Percentiles rank a stretch among this genome's conserved stretches.
Conservation (phyloP, 2,113 vertebrate genomes). For the Oncorhynchus masou region DNA sequence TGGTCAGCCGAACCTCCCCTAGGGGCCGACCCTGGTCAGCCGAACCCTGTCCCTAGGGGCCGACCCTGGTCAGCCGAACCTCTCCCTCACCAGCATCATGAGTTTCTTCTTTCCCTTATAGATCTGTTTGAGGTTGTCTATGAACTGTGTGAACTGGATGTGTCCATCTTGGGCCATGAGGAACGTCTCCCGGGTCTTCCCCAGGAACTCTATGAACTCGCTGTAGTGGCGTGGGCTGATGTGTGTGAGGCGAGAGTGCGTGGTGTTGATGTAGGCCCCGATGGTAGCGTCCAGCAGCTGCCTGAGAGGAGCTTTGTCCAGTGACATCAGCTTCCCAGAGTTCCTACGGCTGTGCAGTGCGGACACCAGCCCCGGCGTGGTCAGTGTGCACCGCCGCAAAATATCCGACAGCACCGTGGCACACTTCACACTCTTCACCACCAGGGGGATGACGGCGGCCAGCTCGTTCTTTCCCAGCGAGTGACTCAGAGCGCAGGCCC, state of each 20-base stretch:
- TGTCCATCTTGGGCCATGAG: slow-evolving; percentile 97
- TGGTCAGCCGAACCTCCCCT: slow-evolving; percentile 92
- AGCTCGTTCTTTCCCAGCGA: slow-evolving; percentile 97
- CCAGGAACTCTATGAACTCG: slow-evolving; percentile 98
- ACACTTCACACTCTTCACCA: slow-evolving; percentile 98
- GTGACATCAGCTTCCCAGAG: slow-evolving; percentile 97
- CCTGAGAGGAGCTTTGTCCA: slow-evolving; percentile 95
- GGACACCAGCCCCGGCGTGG: slow-evolving; percentile 89
- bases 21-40: slow-evolving; percentile 70
- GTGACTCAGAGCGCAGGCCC: slow-evolving; percentile 97
- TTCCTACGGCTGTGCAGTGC: slow-evolving; percentile 92
- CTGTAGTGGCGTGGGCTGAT: slow-evolving; percentile 98
- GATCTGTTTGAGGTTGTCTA: slow-evolving; percentile 99
- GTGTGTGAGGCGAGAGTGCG: slow-evolving; percentile 96
- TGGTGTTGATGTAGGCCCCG: slow-evolving; percentile 98
- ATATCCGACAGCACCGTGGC: slow-evolving; percentile 98
- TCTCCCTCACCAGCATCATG: slow-evolving; percentile 95
- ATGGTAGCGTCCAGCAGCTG: slow-evolving; percentile 97
- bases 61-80: slow-evolving; percentile 95
- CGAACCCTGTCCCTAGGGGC: slow-evolving; percentile 93
- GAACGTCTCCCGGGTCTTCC: slow-evolving; percentile 95
- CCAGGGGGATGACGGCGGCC: slow-evolving; percentile 92
- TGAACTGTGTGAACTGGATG: slow-evolving; percentile 98
- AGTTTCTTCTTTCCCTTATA: slow-evolving; percentile 99
- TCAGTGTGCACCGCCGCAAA: slow-evolving; percentile 95